A percentile compares a stretch with the other conserved stretches of the same genome.
These are phyloP conservation scores for Catostylus mosaicus DNA, from an alignment of 30 jellyfish, hydroid and myxozoan species.

Conservation along the genomic window DNA sequence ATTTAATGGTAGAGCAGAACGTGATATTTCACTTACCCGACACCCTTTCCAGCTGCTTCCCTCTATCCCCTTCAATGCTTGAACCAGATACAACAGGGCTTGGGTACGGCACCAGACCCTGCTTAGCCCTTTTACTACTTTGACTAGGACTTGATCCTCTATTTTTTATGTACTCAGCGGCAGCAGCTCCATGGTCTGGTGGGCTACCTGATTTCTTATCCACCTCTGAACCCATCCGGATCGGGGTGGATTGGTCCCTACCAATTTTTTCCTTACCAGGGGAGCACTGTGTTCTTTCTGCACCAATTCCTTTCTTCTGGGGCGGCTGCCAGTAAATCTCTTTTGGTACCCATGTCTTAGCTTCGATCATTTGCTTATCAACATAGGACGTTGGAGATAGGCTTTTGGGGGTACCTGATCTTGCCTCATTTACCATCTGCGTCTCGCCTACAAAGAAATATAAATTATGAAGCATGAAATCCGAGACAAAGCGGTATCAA, in stretches of 20 bases:
- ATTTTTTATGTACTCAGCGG: constrained; percentile 42
- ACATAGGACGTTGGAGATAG: constrained; percentile 57
- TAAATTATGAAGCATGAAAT: too few relatives aligned
- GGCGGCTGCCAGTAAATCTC: constrained; percentile 69
- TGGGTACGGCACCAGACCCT: constrained; percentile 13
- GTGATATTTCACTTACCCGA: constrained; percentile 9
- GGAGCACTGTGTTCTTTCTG: constrained; percentile 35
- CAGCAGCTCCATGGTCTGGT: constrained; percentile 29
- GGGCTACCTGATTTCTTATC: constrained; percentile 51
- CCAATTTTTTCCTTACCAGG: constrained; percentile 52
- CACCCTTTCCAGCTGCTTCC: constrained; percentile 27
- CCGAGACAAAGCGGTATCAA: too few relatives aligned
- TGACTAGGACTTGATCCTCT: constrained; percentile 33
- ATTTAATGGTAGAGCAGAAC: too few relatives aligned
- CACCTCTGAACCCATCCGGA: constrained; percentile 43
- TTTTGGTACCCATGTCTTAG: constrained; percentile 86
- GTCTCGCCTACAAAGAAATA: constrained; percentile 17
- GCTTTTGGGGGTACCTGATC: constrained; percentile 50
- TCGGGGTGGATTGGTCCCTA: constrained; percentile 22
- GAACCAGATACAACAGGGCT: constrained; percentile 13
- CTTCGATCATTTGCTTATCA: constrained; percentile 74
- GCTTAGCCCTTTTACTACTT: constrained; percentile 19
- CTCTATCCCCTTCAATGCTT: constrained; percentile 34
- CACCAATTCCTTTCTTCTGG: constrained; percentile 18
- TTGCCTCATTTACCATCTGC: constrained; percentile 14